Base-by-base conservation (phyloP, 2,797 vertebrate genomes). In the Euphonia xanthogaster region DNA sequence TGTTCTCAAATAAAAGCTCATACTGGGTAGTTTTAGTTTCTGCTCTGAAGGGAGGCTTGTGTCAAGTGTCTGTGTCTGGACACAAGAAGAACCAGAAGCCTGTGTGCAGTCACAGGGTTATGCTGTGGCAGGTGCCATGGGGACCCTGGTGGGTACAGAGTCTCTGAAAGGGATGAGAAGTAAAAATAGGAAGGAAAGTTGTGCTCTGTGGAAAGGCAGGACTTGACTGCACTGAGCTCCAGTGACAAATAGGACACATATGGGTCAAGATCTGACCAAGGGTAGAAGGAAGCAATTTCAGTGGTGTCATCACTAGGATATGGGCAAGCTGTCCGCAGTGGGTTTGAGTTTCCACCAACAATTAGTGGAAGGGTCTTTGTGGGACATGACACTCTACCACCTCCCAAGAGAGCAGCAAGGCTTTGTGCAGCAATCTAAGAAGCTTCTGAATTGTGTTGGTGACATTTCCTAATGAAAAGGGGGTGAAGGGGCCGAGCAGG, bases 211-310 rank as follows among this genome's bases (percentile, higher is more conserved):
- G 51, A 53, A 51, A 65, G 30, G 30, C 24, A 60, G 65, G 14
- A 19, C 17, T 31, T 60, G 21, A 18, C 12, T n/a, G 28, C 67
- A 23, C 4, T 0, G 1, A 70, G 13, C 28, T 53, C 18, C 37
- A 44, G 8, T 11, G 72, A 16, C 14, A 42, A 45, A 51, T 1
- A 19, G 31, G 14, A 73, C 12, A 23, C 4, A 2, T 1, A 2
- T 37, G 35, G 27, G 23, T 33, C 23, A 14, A 48, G 42, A 37
- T 42, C 35, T 53, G 35, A 16, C 19, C 51, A 35, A 44, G 17
- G 15, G 16, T 8, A 51, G 37, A 48, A 20, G 24, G 24, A 61
- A 74, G 2, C 7, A 47, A 15, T 66, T 57, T 57, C 68, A 6
- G 28, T 19, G 15, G 4, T 33, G 4, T 12, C 6, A 3, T 28